Evolutionary conservation across 2,113 vertebrate species (phyloP), one percentile per base, ranked within the genome.

Genomic region (Electrona antarctica): DNA sequence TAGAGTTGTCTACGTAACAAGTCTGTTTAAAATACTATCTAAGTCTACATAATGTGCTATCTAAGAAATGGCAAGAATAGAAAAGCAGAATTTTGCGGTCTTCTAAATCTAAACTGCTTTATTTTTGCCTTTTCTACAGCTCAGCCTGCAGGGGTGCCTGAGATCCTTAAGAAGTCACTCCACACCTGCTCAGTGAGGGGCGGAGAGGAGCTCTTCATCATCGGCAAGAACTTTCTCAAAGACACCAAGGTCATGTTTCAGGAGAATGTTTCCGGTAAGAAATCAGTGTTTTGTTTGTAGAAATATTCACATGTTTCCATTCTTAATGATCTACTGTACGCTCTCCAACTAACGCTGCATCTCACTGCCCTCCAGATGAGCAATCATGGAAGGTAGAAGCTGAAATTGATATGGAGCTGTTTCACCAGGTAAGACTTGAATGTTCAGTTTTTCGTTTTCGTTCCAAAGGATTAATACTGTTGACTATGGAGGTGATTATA

Each of bases 231-330:
- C 92, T 99, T 99, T 88, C 93, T 99, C 12, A 99, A 99, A 92
- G 98, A 98, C 93, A 96, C 97, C 74, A 98, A 98, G 95, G 97
- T 99, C 84, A 94, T 98, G 90, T 99, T 99, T 91, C 97, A 99
- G 8, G 97, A 99, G 87, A 97, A 97, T 69, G 21, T 94, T 77
- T 95, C 96, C 64, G 98, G 98, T 99, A 69, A 90, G 92, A 90
- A 67, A 64, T 48, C 9, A 46, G 11, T 7, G 1, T 61, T 54
- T 69, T 49, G 0, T 45, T 15, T 28, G 4, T 11, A 4, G 11
- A 49, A 8, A 12, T 52, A 56, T 15, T 15, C 2, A 3, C 2
- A 47, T 21, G 0, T 10, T 45, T 41, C 21, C 21, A 21, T 56
- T 62, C 50, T 11, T 11, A 7, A 33, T 57, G 60, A 21, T 13